These are phyloP conservation scores for Monoplex corrugatus DNA, from an alignment of 2,888 invertebrate genomes.

Conservation along the genomic window DNA sequence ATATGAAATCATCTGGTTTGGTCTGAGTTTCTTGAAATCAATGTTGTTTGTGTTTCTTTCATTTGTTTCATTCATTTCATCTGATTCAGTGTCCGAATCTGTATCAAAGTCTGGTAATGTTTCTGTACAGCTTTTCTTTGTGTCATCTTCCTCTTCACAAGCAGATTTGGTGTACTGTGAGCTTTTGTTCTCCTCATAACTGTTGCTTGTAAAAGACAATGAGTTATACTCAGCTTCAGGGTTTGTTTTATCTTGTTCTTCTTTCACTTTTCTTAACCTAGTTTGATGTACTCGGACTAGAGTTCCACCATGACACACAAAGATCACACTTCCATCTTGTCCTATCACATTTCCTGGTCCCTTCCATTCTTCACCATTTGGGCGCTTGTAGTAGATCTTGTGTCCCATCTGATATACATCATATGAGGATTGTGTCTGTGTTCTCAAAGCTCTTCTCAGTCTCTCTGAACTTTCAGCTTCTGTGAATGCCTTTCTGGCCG, in stretches of 20 bases:
- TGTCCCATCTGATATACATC: constrained; percentile 39
- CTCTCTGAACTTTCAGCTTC: constrained; percentile 49
- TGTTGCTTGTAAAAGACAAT: background rate
- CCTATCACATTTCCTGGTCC: constrained; percentile 62
- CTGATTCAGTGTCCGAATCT: background rate
- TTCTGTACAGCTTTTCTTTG: background rate
- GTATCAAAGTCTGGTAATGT: background rate
- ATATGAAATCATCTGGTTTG: background rate
- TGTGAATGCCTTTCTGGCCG: background rate
- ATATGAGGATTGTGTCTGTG: constrained; percentile 35
- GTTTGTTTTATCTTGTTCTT: background rate
- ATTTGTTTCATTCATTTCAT: background rate
- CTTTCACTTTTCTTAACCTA: constrained; percentile 41
- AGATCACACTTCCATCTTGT: constrained; percentile 60
- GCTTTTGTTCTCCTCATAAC: too few relatives aligned
- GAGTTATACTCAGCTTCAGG: background rate
- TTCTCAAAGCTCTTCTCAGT: constrained; percentile 49
- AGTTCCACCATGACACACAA: constrained; percentile 56
- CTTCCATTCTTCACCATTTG: constrained; percentile 46
- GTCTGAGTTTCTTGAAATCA: constrained; percentile 4
- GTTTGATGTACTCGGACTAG: constrained; percentile 58
- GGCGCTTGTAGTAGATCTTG: constrained; percentile 34
- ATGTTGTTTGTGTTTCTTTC: background rate
- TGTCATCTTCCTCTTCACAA: background rate
- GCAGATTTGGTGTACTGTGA: background rate